Conservation (phyloP, 2,888 invertebrate genomes). For the Zaprionus bogoriensis region DNA sequence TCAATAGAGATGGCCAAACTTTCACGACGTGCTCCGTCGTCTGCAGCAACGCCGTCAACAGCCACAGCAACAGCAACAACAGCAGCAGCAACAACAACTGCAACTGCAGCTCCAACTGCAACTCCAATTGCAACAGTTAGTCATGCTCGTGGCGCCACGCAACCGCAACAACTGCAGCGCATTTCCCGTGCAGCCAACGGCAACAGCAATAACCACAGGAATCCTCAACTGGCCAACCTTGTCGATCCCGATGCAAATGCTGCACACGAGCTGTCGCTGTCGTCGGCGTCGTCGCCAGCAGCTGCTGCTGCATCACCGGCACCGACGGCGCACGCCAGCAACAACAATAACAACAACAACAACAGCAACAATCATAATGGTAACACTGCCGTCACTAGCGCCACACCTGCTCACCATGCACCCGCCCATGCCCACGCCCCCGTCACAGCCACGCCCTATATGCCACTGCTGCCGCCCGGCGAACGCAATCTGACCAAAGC, state of each 20-base stretch:
- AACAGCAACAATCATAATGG: slow-evolving; percentile 25
- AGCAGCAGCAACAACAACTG: slow-evolving; percentile 42
- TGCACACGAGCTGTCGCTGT: slow-evolving; percentile 30
- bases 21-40: slow-evolving; percentile 83
- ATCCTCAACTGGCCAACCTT: slow-evolving; percentile 43
- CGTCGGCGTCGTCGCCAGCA: slow-evolving; percentile 32
- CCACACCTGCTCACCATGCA: slow-evolving; percentile 20
- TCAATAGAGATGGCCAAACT: slow-evolving; percentile 83
- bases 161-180: slow-evolving; percentile 7
- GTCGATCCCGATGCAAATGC: slow-evolving; percentile 55
- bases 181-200: slow-evolving; percentile 24
- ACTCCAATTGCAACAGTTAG: slow-evolving; percentile 7
- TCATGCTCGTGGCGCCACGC: slow-evolving; percentile 13
- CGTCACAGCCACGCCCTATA: slow-evolving; percentile 62
- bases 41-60: slow-evolving; percentile 70
- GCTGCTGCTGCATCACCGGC: slow-evolving; percentile 55
- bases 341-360: slow-evolving; percentile 12
- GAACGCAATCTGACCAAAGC: slow-evolving; percentile 75
- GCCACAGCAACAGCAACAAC: slow-evolving; percentile 36
- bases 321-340: slow-evolving; percentile 48
- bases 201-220: slow-evolving; percentile 38
- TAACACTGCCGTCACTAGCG: slow-evolving; percentile 50
- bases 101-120: slow-evolving; percentile 51
- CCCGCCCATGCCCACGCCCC: slow-evolving; percentile 44
- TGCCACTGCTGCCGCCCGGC: slow-evolving; percentile 64